Conservation (phyloP, 2,797 vertebrate genomes). For the Urocyon cinereoargenteus region DNA sequence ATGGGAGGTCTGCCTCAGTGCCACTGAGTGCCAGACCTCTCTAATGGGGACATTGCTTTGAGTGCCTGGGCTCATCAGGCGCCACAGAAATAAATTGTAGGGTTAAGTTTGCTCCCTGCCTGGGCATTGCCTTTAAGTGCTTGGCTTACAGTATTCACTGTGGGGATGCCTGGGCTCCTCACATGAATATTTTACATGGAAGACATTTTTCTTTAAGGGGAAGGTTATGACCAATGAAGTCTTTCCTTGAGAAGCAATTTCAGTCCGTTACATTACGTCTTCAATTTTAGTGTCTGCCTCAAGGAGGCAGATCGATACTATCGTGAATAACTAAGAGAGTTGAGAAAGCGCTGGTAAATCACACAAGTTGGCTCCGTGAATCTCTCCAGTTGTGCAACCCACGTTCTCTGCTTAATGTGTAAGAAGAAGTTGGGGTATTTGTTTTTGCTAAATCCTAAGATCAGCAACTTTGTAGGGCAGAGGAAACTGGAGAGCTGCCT, state of each 20-base stretch:
- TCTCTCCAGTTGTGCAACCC: not conserved
- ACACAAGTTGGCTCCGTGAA: not conserved
- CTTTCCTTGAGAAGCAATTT: not conserved
- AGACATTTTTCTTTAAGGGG: not conserved
- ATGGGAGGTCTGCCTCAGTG: not conserved
- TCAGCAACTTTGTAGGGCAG: not conserved
- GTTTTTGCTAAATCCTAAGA: conserved; percentile 10
- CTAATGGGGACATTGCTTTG: not conserved
- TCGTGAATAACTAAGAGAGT: not conserved
- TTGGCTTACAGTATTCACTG: not conserved
- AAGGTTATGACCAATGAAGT: not conserved
- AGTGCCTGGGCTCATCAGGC: not conserved
- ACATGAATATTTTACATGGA: not conserved
- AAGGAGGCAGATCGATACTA: not conserved
- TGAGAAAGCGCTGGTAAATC: not conserved
- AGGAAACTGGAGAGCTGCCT: not conserved
- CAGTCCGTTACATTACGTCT: not conserved
- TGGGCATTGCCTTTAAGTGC: not conserved
- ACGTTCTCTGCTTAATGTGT: not conserved
- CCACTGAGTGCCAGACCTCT: not conserved
- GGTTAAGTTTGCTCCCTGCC: not conserved
- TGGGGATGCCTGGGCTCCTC: not conserved
- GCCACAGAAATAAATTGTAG: not conserved
- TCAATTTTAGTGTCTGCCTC: not conserved
- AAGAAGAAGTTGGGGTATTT: not conserved